Evolutionary conservation across 2,888 invertebrate genomes (phyloP), one percentile per base, ranked within the genome.

Genomic region (Blera fallax): DNA sequence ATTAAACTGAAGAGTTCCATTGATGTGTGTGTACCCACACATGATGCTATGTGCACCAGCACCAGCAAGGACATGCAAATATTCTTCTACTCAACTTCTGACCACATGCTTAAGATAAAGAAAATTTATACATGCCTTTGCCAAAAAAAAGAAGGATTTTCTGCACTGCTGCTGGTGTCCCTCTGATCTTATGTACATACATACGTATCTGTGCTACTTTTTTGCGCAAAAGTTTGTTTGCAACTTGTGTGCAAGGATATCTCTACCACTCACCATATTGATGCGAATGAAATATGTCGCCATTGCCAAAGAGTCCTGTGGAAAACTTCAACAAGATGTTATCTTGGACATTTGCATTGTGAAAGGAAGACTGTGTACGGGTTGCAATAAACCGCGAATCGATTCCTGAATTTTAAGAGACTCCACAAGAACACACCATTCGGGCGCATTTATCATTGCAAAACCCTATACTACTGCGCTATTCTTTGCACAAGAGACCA

Each of bases 341-440:
- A 81, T 81, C 85, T n/a, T n/a, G 85, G 70, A 70, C 76, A 81
- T 85, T 76, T 81, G 80, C 70, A 80, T 80, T 74, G 80, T 76
- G 16, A 50, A 62, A 40, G 29, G 27, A 62, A 24, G 16, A 56
- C 24, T 1, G 45, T 8, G 3, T 18, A 14, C 27, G 65, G 45
- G 60, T 73, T 69, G 56, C 69, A 84, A 60, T 73, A 85, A 81
- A 85, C 81, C 85, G 85, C 81, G 85, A 85, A 81, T 81, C 69
- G 85, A 85, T 85, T 54, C 76, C 70, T 81, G 85, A 76, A 85
- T 85, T 76, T 85, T 76, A 76, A 85, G 65, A 80, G 70, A 81
- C 85, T 85, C 52, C 37, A 48, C 70, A 81, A 80, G 65, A 65
- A 72, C 34, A 65, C 40, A 45, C 43, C 37, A 45, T 37, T 65